Evolutionary conservation across 1,140 invertebrate genomes (phyloP).

Genomic region (Drosophila punjabiensis): DNA sequence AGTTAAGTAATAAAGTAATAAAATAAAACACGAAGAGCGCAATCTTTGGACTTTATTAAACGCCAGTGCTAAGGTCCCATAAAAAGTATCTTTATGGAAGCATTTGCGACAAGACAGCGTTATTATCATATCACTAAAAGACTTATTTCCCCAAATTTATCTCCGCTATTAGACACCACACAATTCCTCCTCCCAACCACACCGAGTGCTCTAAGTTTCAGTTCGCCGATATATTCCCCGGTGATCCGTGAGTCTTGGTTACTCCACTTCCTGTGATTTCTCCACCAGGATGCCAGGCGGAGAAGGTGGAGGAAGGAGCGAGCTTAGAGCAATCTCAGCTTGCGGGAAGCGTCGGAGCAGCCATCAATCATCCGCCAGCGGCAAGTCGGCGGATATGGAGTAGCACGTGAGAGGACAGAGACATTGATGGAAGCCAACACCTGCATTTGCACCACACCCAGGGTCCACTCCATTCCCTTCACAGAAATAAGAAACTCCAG

Average conservation of each 20-base stretch:
- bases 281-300: not conserved
- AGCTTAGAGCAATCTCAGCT: conserved; percentile 29
- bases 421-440: conserved; percentile 32
- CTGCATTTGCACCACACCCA: conserved; percentile 4
- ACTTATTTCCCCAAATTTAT: conserved; percentile 4
- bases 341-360: conserved; percentile 22
- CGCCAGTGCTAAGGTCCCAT: conserved; percentile 3
- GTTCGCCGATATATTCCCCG: conserved; percentile 13
- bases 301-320: not conserved
- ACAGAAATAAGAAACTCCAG: not conserved
- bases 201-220: conserved; percentile 1
- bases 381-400: conserved; percentile 13
- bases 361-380: conserved; percentile 48
- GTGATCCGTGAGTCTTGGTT: conserved; percentile 5
- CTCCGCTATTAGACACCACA: not conserved
- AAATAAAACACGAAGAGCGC: conserved; percentile 1
- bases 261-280: conserved; percentile 18
- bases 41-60: conserved; percentile 7
- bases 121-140: conserved; percentile 13
- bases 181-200: not conserved
- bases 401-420: conserved; percentile 15
- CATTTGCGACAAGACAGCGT: not conserved
- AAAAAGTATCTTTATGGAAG: conserved; percentile 15
- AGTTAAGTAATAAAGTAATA: conserved; percentile 1
- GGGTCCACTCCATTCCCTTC: not conserved